A percentile compares a stretch with the other conserved stretches of the same genome.
These are phyloP conservation scores for Hucho hucho DNA, from an alignment of 2,113 vertebrate genomes.

Conservation along the genomic window DNA sequence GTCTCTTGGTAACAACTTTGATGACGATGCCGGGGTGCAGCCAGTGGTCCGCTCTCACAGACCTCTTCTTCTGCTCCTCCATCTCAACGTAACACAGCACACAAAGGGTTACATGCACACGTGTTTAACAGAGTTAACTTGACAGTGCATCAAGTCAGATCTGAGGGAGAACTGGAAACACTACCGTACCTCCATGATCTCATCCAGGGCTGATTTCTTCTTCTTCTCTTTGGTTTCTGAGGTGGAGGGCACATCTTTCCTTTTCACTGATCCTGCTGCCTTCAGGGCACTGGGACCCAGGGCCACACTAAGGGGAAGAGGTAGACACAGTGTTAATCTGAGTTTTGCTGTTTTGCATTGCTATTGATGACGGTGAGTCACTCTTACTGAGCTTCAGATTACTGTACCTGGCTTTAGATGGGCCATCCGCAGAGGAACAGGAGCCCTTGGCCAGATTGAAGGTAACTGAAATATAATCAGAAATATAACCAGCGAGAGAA, in stretches of 20 bases:
- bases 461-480: slow-evolving; percentile 72
- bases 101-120: neutral
- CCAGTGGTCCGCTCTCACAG: slow-evolving; percentile 84
- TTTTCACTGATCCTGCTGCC: slow-evolving; percentile 73
- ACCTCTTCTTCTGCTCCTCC: slow-evolving; percentile 89
- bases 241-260: slow-evolving; percentile 80
- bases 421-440: slow-evolving; percentile 72
- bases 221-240: slow-evolving; percentile 82
- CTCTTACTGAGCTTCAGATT: rapidly evolving
- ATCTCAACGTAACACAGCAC: slow-evolving; percentile 71
- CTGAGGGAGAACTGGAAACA: neutral
- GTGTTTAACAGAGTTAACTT: neutral
- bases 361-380: too few species aligned
- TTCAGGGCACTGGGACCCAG: slow-evolving; percentile 80
- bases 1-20: slow-evolving; percentile 92
- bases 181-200: slow-evolving; percentile 90
- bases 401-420: slow-evolving; percentile 86
- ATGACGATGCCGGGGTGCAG: slow-evolving; percentile 89
- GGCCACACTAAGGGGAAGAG: slow-evolving; percentile 54
- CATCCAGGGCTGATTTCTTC: slow-evolving; percentile 93
- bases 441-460: slow-evolving; percentile 88
- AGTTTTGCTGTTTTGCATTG: too few species aligned
- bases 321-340: neutral
- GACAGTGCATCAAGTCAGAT: neutral
- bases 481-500: too few species aligned